Evolutionary conservation across 1,140 invertebrate species (phyloP).

Genomic region (Lordiphosa collinella): DNA sequence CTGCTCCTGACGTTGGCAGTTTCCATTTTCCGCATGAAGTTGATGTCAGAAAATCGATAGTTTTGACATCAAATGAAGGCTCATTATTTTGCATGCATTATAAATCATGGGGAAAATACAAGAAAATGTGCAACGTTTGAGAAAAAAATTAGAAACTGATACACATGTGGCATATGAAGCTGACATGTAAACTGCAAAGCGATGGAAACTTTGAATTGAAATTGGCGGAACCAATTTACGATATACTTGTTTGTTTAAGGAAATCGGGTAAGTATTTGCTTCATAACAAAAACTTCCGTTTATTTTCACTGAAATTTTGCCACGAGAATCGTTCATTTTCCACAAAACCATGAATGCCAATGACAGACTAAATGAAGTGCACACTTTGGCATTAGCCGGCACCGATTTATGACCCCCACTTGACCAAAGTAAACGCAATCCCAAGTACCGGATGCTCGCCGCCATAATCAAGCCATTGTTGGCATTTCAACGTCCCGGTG

Average conservation of each 20-base stretch:
- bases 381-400: constrained; percentile 53
- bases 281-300: too few species aligned
- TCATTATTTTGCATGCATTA: constrained; percentile 59
- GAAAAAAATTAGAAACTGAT: constrained; percentile 7
- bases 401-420: constrained; percentile 63
- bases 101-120: constrained; percentile 28
- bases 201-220: not conserved
- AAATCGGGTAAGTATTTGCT: too few species aligned
- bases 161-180: too few species aligned
- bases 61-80: constrained; percentile 57
- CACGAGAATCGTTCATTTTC: too few species aligned
- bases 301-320: too few species aligned
- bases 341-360: constrained; percentile 27
- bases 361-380: constrained; percentile 48
- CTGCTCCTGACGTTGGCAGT: constrained; percentile 22
- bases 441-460: not conserved
- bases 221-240: too few species aligned
- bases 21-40: constrained; percentile 2
- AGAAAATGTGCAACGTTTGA: constrained; percentile 27
- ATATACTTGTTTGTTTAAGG: too few species aligned
- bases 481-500: constrained; percentile 10
- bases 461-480: constrained; percentile 28
- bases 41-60: constrained; percentile 66
- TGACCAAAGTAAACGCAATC: constrained; percentile 14
- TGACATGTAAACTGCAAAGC: not conserved